These are phyloP conservation scores for Sesamia nonagrioides DNA, from an alignment of 1,140 invertebrate genomes.

Conservation along the genomic window DNA sequence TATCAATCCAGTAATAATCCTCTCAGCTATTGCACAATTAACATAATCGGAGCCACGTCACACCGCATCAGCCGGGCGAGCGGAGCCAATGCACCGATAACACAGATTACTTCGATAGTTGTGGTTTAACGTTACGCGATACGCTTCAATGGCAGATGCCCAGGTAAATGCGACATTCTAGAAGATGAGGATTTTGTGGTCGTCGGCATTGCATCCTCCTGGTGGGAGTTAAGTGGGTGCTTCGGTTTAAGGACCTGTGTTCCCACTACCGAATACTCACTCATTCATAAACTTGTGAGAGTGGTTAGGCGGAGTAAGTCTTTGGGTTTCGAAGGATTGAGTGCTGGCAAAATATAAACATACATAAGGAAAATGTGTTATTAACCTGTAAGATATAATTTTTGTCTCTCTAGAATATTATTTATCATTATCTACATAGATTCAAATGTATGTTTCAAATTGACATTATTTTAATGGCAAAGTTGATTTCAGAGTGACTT, in stretches of 20 bases:
- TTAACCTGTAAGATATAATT: no score
- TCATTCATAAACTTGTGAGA: no score
- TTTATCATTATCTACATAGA: no score
- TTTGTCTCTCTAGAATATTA: no score
- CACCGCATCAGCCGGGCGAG: background rate
- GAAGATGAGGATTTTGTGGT: constrained; percentile 16
- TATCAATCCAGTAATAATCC: no score
- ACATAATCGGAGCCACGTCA: constrained; percentile 1
- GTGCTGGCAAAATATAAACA: no score
- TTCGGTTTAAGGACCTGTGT: background rate
- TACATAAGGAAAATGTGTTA: no score
- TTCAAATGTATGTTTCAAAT: no score
- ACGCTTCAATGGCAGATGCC: constrained; percentile 11
- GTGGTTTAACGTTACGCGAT: constrained; percentile 31
- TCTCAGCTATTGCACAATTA: constrained; percentile 27
- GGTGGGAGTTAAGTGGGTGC: background rate
- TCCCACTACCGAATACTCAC: background rate
- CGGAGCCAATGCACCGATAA: constrained; percentile 3
- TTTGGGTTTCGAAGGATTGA: no score
- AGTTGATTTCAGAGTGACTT: no score
- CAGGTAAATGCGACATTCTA: constrained; percentile 39
- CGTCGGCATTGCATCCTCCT: background rate
- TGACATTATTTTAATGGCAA: no score
- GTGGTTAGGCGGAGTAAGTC: no score
- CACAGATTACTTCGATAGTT: constrained; percentile 11